These are phyloP conservation scores for Teleogryllus oceanicus DNA, from an alignment of 2,888 invertebrate genomes.

Conservation along the genomic window DNA sequence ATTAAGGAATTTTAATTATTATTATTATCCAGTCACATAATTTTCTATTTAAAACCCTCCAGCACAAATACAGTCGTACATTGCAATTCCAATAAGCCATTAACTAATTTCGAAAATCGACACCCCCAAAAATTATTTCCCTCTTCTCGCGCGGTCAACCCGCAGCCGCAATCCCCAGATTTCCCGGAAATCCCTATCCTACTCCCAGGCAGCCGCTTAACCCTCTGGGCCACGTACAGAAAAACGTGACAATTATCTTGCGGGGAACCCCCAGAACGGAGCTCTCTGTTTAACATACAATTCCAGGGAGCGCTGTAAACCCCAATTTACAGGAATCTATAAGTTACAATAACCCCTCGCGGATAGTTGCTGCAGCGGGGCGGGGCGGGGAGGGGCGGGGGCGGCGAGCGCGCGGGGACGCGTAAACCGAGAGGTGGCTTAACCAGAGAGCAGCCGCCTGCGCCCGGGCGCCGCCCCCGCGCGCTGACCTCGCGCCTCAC, in stretches of 20 bases:
- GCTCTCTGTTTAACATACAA: conserved; percentile 18
- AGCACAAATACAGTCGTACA: too few relatives aligned
- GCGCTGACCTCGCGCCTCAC: too few relatives aligned
- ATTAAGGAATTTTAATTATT: too few relatives aligned
- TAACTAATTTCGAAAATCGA: too few relatives aligned
- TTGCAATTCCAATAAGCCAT: too few relatives aligned
- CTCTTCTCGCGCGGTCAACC: too few relatives aligned
- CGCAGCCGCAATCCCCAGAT: too few relatives aligned
- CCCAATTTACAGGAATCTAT: conserved; percentile 18
- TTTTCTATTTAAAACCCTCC: too few relatives aligned
- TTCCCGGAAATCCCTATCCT: too few relatives aligned
- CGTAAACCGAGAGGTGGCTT: conserved; percentile 18
- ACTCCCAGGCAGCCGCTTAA: neutral
- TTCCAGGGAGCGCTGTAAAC: conserved; percentile 18
- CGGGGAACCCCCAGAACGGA: neutral
- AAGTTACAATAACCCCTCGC: conserved; percentile 18
- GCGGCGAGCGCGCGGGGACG: neutral
- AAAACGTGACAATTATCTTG: neutral
- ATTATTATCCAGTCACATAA: too few relatives aligned
- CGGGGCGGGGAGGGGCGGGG: neutral
- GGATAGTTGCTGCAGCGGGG: neutral
- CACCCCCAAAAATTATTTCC: too few relatives aligned
- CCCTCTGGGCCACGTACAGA: neutral
- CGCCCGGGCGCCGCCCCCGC: neutral
- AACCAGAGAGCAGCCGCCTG: neutral